Conservation (phyloP, 2,797 vertebrate species). For the Nannoperca australis region DNA sequence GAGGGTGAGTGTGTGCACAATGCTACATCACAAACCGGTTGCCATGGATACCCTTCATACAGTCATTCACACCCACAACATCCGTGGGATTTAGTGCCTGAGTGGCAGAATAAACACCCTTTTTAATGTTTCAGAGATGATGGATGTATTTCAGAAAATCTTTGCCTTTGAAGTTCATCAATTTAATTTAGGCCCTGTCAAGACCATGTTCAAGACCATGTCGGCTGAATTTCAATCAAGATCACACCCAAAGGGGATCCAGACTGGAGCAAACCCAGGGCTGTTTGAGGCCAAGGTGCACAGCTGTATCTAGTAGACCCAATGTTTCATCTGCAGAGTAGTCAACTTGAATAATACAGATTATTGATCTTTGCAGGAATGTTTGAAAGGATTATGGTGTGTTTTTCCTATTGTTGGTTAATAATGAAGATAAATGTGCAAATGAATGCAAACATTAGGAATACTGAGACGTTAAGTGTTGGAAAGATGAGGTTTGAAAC, state of each 20-base stretch:
- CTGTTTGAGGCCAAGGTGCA: background rate
- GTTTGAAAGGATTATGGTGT: too few species aligned
- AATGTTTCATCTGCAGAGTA: background rate
- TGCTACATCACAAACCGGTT: background rate
- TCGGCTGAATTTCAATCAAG: background rate
- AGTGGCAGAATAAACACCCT: background rate
- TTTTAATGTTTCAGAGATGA: background rate
- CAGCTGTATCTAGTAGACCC: too few species aligned
- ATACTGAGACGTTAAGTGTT: too few species aligned
- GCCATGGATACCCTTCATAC: background rate
- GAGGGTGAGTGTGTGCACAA: constrained; percentile 38
- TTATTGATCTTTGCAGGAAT: too few species aligned
- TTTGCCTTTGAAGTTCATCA: background rate
- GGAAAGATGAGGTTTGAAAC: too few species aligned
- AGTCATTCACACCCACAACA: background rate
- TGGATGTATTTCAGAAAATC: background rate
- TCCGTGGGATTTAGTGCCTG: background rate
- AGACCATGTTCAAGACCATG: background rate
- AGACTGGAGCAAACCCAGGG: too few species aligned
- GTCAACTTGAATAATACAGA: background rate
- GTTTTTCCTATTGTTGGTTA: too few species aligned
- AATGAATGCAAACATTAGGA: too few species aligned
- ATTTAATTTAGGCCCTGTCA: background rate
- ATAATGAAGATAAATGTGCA: too few species aligned
- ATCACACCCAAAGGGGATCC: too few species aligned